A percentile compares a stretch with the other conserved stretches of the same genome.
Conservation (phyloP, 1,140 invertebrate genomes). For the Colletes latitarsis region DNA sequence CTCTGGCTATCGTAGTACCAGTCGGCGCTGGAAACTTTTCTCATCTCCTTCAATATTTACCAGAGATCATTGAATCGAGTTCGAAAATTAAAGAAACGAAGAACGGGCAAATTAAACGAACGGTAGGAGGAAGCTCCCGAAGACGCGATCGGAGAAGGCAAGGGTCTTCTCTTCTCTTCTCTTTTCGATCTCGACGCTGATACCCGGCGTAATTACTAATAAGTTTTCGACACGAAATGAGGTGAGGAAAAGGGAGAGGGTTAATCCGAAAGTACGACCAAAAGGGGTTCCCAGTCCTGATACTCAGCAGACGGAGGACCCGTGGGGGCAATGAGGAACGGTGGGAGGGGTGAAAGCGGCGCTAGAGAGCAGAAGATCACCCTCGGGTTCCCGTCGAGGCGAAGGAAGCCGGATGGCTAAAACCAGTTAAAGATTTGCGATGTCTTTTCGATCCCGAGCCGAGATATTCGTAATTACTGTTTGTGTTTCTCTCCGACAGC, state of each 20-base stretch:
- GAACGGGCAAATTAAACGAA: conserved; percentile 42
- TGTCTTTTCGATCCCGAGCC: conserved; percentile 80
- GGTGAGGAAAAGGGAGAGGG: conserved; percentile 81
- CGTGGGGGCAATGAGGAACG: conserved; percentile 56
- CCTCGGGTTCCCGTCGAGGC: conserved; percentile 42
- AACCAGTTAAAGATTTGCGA: conserved; percentile 81
- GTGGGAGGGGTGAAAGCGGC: conserved; percentile 28
- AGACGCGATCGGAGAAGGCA: conserved; percentile 43
- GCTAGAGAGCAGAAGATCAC: conserved; percentile 45
- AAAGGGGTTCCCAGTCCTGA: conserved; percentile 69
- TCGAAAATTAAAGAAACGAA: conserved; percentile 73
- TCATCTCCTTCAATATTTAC: conserved; percentile 69
- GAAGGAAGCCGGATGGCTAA: conserved; percentile 58
- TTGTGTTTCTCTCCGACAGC: conserved; percentile 79
- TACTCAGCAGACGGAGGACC: conserved; percentile 62
- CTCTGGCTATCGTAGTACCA: neutral
- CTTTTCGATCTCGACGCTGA: conserved; percentile 74
- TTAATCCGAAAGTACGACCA: conserved; percentile 80
- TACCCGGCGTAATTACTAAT: conserved; percentile 81
- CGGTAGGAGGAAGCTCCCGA: conserved; percentile 42
- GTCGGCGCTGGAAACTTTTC: conserved; percentile 56
- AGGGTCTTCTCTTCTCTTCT: conserved; percentile 51
- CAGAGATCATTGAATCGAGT: conserved; percentile 72
- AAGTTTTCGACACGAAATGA: conserved; percentile 82
- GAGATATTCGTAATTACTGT: conserved; percentile 82